Evolutionary conservation across 2,888 invertebrate species (phyloP).

Genomic region (Agrochola lychnidis): DNA sequence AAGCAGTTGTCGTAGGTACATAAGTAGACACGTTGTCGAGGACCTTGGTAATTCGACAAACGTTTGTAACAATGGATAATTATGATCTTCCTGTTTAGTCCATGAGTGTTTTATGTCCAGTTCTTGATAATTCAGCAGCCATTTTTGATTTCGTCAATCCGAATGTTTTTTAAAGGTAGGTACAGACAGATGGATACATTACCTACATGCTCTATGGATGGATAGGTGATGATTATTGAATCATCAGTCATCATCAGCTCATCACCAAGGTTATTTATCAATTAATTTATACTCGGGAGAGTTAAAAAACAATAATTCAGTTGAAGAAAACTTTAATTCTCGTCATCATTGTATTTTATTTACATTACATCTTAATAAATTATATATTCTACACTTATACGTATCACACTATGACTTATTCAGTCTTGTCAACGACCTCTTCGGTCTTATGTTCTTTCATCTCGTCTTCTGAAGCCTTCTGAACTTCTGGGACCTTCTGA

Average conservation of each 20-base stretch:
- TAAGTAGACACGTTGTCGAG: not conserved
- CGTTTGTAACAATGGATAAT: slow-evolving; percentile 24
- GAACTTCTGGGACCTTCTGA: slow-evolving; percentile 59
- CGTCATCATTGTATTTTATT: slow-evolving; percentile 65
- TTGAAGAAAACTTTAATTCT: slow-evolving; percentile 59
- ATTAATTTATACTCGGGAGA: not conserved
- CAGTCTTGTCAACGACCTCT: slow-evolving; percentile 79
- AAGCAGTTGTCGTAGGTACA: not conserved
- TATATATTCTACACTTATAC: slow-evolving; percentile 70
- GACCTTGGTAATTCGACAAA: not conserved
- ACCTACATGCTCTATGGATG: too few species aligned
- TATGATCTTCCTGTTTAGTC: slow-evolving; percentile 16
- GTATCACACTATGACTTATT: slow-evolving; percentile 82
- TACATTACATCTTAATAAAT: slow-evolving; percentile 69
- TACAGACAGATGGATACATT: too few species aligned
- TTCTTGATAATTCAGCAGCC: too few species aligned
- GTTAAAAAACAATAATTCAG: slow-evolving; percentile 26
- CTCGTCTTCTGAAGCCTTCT: slow-evolving; percentile 64
- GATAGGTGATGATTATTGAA: too few species aligned
- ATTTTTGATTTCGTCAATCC: too few species aligned
- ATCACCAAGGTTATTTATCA: too few species aligned
- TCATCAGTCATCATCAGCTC: too few species aligned
- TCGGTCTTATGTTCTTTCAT: slow-evolving; percentile 66
- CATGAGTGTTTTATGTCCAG: not conserved
- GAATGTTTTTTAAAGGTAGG: too few species aligned